Percentiles rank a stretch among this genome's conserved stretches.
Conservation (phyloP, 2,797 vertebrate genomes). For the Premnoplex brunnescens region DNA sequence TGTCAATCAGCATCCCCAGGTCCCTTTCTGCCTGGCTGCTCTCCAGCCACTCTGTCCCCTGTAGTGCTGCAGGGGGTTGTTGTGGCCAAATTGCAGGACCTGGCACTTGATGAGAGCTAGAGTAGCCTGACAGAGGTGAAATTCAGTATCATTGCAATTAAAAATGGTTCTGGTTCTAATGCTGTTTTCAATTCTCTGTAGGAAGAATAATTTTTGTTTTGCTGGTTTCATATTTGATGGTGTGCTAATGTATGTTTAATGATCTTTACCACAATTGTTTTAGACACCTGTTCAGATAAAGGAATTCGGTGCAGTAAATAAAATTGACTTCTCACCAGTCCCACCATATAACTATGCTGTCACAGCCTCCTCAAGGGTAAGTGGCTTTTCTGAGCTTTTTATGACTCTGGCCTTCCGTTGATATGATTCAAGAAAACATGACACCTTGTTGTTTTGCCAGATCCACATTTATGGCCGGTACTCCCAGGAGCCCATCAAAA, state of each 20-base stretch:
- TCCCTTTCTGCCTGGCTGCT: no score
- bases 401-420: accelerated
- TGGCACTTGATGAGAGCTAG: neutral
- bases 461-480: slow-evolving; percentile 92
- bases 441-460: slow-evolving; percentile 63
- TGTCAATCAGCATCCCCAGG: no score
- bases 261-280: neutral
- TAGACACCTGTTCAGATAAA: slow-evolving; percentile 92
- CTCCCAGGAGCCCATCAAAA: slow-evolving; percentile 91
- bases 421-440: accelerated
- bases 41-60: no score
- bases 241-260: neutral
- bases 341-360: slow-evolving; percentile 92
- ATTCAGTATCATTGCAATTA: accelerated
- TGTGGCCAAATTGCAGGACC: no score
- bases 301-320: slow-evolving; percentile 91
- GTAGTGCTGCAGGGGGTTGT: no score
- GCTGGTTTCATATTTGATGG: accelerated
- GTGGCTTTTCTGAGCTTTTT: neutral
- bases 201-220: neutral
- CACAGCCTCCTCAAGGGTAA: slow-evolving; percentile 92
- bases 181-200: accelerated
- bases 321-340: slow-evolving; percentile 88
- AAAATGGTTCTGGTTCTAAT: accelerated
- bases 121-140: neutral